phyloP scores from a whole-genome alignment of 1,140 invertebrate genomes.

The Drosophila fuyamai region DNA sequence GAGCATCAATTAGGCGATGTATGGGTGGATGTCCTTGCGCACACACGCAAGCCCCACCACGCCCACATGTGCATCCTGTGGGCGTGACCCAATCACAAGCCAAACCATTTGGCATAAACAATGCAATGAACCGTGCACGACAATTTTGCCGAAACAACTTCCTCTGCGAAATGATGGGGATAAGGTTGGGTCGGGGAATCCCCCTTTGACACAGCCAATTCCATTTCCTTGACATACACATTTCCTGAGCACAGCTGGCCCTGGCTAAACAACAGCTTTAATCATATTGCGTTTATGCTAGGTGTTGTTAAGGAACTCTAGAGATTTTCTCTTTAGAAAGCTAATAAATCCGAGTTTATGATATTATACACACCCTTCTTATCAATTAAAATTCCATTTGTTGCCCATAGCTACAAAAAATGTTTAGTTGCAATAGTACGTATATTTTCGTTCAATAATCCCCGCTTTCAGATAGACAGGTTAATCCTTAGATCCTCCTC shows the following conservation, averaged over 20 bases:
- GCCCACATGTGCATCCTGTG: constrained; percentile 31
- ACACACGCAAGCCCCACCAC: background rate
- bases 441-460: constrained; percentile 40
- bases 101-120: constrained; percentile 72
- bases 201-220: constrained; percentile 55
- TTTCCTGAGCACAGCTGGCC: constrained; percentile 37
- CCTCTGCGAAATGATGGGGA: constrained; percentile 34
- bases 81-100: constrained; percentile 44
- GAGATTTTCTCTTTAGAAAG: background rate
- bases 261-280: constrained; percentile 22
- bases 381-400: background rate
- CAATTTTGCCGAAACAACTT: constrained; percentile 64
- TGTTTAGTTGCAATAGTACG: constrained; percentile 16
- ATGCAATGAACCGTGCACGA: constrained; percentile 64
- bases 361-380: background rate
- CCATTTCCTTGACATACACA: constrained; percentile 52
- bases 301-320: constrained; percentile 8
- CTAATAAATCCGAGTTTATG: too few relatives aligned
- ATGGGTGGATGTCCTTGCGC: constrained; percentile 35
- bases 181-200: constrained; percentile 11
- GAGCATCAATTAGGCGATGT: constrained; percentile 65
- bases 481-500: constrained; percentile 36
- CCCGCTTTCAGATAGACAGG: background rate
- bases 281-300: constrained; percentile 25
- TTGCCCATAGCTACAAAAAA: background rate